Evolutionary conservation across 2,888 invertebrate genomes (phyloP), one percentile per base, ranked within the genome.

Genomic region (Molanna angustata): DNA sequence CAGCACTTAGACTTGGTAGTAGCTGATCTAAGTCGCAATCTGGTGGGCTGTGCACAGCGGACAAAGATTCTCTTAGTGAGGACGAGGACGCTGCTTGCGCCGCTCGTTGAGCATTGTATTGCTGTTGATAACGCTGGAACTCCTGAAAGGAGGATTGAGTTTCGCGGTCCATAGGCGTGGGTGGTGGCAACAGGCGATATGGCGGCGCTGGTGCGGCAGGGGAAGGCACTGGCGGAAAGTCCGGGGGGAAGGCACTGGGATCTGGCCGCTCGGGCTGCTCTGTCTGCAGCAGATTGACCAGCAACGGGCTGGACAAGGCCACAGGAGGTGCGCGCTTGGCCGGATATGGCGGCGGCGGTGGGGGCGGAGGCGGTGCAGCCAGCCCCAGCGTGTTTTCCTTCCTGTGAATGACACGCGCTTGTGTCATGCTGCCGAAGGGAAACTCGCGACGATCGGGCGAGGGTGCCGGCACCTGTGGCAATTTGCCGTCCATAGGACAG

Each of bases 341-440:
- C 43, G 17, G 41, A 37, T 16, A 13, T 60, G 60, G 21, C 61
- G 63, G 45, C 62, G 63, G 31, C 62, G 62, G 43, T 64, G 64
- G 47, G 63, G 62, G 57, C 62, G 59, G 32, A 54, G 43, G 62
- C 56, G 47, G 62, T 55, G 55, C 2, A 39, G 20, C 58, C 46
- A 64, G 58, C 69, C 78, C 78, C 62, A 80, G 64, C 35, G 80
- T 79, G 59, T 80, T 79, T 66, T 81, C 87, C 64, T 88, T 83
- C 64, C 84, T 82, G 65, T 91, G 90, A 72, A 91, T 86, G 44
- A 91, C 90, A 69, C 91, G 84, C 58, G 89, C 89, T 67, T 90
- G 89, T 41, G 91, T 90, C 93, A 94, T 93, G 70, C 92, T 92
- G 65, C 90, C 89, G 69, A 93, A 93, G 35, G 93, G 92, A 73